These are phyloP conservation scores for Castor canadensis DNA, from an alignment of 2,113 vertebrate genomes.

Conservation along the genomic window DNA sequence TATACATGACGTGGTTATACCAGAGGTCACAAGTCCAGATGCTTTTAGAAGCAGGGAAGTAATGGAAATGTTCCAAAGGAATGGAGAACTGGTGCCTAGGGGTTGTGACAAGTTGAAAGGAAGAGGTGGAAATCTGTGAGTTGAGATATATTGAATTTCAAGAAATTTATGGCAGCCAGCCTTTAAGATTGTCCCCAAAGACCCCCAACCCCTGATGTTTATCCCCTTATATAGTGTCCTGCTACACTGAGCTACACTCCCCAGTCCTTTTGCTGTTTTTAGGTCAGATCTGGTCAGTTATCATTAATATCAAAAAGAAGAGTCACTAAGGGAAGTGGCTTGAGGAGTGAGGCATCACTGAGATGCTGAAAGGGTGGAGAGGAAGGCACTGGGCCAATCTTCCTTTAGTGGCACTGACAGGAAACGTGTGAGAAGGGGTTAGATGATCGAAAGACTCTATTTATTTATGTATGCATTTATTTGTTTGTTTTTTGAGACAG, in stretches of 20 bases:
- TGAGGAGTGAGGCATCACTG: not conserved
- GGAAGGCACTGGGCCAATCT: not conserved
- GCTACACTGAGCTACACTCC: not conserved
- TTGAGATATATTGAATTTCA: not conserved
- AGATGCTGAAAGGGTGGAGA: not conserved
- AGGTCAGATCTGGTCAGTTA: not conserved
- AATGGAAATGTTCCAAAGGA: not conserved
- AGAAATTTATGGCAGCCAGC: not conserved
- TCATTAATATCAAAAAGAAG: not conserved
- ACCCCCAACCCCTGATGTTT: not conserved
- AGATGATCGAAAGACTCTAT: not conserved
- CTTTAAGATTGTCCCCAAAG: not conserved
- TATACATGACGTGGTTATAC: not conserved
- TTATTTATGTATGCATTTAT: not conserved
- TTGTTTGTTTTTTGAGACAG: not conserved
- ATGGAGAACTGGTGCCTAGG: not conserved
- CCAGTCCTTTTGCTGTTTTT: not conserved
- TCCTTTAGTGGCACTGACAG: not conserved
- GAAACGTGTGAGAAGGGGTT: not conserved
- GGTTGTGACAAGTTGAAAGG: not conserved
- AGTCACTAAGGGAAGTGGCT: not conserved
- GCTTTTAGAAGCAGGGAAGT: not conserved
- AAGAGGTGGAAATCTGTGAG: not conserved
- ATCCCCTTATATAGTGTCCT: not conserved
- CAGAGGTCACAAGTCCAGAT: not conserved